Percentiles rank a stretch among this genome's conserved stretches.
Conservation (phyloP, 2,888 invertebrate genomes). For the Nephrotoma guestfalica region DNA sequence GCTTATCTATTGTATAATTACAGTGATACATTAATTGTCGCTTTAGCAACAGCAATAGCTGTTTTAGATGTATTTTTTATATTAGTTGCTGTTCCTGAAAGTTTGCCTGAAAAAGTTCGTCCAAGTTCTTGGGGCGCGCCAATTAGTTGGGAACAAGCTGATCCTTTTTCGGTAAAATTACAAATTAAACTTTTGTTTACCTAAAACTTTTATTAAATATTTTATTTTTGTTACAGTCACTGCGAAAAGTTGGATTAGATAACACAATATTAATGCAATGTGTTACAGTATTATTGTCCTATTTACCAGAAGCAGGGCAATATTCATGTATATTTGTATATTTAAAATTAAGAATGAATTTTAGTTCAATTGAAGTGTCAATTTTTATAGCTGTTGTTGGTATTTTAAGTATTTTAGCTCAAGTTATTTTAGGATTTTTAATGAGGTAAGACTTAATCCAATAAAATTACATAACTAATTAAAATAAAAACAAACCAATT, state of each 20-base stretch:
- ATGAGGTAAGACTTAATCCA: slow-evolving; percentile 39
- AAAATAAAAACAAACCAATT: neutral
- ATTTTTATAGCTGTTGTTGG: slow-evolving; percentile 96
- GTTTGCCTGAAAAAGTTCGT: slow-evolving; percentile 82
- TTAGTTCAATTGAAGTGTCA: slow-evolving; percentile 88
- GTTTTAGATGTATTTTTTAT: slow-evolving; percentile 96
- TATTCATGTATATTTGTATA: slow-evolving; percentile 99
- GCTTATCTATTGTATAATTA: slow-evolving; percentile 76
- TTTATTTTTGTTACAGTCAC: slow-evolving; percentile 35
- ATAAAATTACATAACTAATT: neutral
- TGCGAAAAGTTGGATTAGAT: slow-evolving; percentile 85
- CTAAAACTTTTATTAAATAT: neutral
- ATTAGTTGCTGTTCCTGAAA: slow-evolving; percentile 94
- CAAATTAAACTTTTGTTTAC: neutral
- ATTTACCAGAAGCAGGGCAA: slow-evolving; percentile 96
- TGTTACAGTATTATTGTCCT: slow-evolving; percentile 93
- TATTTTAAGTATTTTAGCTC: slow-evolving; percentile 88
- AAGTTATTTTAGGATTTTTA: slow-evolving; percentile 70
- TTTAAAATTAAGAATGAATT: slow-evolving; percentile 92
- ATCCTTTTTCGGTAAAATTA: slow-evolving; percentile 72
- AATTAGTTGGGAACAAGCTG: slow-evolving; percentile 95
- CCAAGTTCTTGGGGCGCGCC: slow-evolving; percentile 71
- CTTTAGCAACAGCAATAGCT: slow-evolving; percentile 89
- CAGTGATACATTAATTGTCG: slow-evolving; percentile 76
- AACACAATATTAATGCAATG: slow-evolving; percentile 93